Conservation (phyloP, 1,140 invertebrate species). For the Neodiprion pinetum region DNA sequence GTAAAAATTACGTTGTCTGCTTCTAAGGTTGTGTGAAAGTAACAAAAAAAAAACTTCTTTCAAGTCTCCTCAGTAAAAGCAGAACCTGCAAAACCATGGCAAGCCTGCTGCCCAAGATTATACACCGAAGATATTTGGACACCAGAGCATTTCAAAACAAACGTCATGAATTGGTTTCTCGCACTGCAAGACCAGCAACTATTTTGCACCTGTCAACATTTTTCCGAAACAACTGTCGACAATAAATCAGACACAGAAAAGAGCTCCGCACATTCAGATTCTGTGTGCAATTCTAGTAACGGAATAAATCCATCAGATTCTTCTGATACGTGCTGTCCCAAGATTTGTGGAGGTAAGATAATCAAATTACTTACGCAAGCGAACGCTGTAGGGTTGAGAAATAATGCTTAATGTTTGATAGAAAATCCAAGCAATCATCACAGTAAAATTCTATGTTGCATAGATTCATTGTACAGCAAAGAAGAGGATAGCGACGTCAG, state of each 20-base stretch:
- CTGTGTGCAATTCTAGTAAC: background rate
- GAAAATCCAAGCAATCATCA: too few species aligned
- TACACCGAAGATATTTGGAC: conserved; percentile 3
- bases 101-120: background rate
- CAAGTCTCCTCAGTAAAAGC: background rate
- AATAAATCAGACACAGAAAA: background rate
- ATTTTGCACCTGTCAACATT: background rate
- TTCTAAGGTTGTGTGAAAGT: background rate
- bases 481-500: too few species aligned
- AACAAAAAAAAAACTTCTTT: background rate
- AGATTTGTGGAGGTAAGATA: too few species aligned
- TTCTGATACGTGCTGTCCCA: background rate
- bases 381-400: too few species aligned
- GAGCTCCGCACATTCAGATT: background rate
- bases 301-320: background rate
- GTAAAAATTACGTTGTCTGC: background rate
- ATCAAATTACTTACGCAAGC: too few species aligned
- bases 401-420: too few species aligned
- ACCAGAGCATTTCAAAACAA: background rate
- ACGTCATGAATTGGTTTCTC: background rate
- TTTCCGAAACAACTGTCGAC: background rate
- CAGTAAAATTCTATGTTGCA: too few species aligned
- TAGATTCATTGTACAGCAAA: too few species aligned
- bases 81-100: background rate
- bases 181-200: background rate